phyloP scores from a whole-genome alignment of 2,113 vertebrate genomes.

The Merops nubicus region DNA sequence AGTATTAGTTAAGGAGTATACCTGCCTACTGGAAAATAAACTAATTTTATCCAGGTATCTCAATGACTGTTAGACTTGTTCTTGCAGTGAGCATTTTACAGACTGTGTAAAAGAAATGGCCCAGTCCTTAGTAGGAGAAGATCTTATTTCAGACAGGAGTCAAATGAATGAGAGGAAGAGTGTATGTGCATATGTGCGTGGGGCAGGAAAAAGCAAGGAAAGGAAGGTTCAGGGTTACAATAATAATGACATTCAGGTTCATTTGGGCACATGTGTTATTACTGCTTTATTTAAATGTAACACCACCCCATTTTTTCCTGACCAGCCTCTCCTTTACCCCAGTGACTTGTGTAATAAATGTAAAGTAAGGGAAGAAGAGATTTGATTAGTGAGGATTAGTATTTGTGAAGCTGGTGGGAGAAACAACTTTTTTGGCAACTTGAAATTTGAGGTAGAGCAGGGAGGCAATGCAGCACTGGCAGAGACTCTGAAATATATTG shows the following conservation, averaged over 20 bases:
- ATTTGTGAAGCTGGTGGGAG: not conserved
- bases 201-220: not conserved
- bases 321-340: not conserved
- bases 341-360: not conserved
- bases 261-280: not conserved
- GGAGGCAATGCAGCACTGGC: not conserved
- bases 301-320: accelerated
- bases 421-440: not conserved
- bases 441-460: not conserved
- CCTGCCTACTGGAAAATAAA: not conserved
- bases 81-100: not conserved
- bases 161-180: not conserved
- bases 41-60: not conserved
- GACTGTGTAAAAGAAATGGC: not conserved
- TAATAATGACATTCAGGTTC: not conserved
- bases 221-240: not conserved
- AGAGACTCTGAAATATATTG: not conserved
- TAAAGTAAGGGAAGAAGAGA: not conserved
- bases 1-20: not conserved
- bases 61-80: not conserved
- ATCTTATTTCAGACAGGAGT: not conserved
- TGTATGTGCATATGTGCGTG: accelerated
- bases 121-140: not conserved
- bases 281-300: not conserved
- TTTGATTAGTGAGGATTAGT: not conserved